phyloP scores from a whole-genome alignment of 2,113 vertebrate genomes.

The Tyto alba region DNA sequence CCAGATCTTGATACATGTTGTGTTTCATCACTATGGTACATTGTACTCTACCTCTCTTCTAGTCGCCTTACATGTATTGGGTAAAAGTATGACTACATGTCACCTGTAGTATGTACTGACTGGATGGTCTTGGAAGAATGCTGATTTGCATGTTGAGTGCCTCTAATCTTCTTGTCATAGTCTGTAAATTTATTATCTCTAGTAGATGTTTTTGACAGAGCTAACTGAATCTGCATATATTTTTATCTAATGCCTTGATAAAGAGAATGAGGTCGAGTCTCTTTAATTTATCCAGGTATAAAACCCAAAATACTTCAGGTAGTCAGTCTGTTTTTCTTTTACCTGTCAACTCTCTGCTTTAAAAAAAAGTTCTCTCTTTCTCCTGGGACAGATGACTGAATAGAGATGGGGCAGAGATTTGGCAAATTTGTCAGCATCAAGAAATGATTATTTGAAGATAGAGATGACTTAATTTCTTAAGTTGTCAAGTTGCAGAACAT shows the following conservation, averaged over 20 bases:
- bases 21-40: neutral
- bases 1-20: neutral
- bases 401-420: constrained; percentile 36
- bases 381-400: constrained; percentile 45
- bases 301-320: constrained; percentile 1
- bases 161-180: constrained; percentile 47
- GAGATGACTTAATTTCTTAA: constrained; percentile 49
- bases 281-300: constrained; percentile 34
- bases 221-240: constrained; percentile 29
- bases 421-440: constrained; percentile 48
- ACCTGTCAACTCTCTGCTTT: constrained; percentile 22
- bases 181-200: constrained; percentile 10
- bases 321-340: constrained; percentile 35
- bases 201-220: constrained; percentile 36
- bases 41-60: neutral
- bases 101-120: neutral
- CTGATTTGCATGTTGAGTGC: constrained; percentile 26
- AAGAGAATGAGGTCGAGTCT: neutral
- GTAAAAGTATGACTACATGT: neutral
- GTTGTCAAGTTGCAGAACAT: constrained; percentile 64
- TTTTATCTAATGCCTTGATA: constrained; percentile 5
- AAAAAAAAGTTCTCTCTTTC: constrained; percentile 13
- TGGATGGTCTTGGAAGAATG: neutral
- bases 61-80: neutral
- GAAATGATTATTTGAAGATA: constrained; percentile 49